Evolutionary conservation across 2,797 vertebrate species (phyloP).

Genomic region (Numenius phaeopus): DNA sequence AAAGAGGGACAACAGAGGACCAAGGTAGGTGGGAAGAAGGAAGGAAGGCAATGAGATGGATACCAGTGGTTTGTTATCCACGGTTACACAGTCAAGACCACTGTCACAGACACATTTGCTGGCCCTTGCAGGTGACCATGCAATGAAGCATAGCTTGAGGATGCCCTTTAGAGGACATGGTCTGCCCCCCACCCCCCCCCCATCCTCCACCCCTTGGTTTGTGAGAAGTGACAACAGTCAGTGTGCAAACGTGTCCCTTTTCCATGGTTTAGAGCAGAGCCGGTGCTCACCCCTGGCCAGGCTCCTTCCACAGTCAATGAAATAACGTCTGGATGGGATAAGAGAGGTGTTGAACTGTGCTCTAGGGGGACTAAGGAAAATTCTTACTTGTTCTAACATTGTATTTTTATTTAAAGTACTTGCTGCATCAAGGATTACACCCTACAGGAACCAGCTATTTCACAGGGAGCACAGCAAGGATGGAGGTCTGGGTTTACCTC

Average conservation of each 20-base stretch:
- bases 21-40: not conserved
- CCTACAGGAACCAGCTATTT: not conserved
- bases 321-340: not conserved
- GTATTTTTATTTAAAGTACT: not conserved
- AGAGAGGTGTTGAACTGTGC: not conserved
- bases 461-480: not conserved
- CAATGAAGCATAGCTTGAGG: not conserved
- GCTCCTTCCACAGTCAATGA: not conserved
- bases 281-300: not conserved
- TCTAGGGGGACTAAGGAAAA: not conserved
- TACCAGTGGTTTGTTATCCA: not conserved
- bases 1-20: not conserved
- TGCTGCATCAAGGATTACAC: not conserved
- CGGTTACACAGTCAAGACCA: not conserved
- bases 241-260: fast-evolving
- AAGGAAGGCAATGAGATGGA: not conserved
- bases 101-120: not conserved
- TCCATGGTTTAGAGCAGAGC: not conserved
- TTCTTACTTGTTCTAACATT: not conserved
- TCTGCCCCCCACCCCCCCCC: not conserved
- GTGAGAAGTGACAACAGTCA: not conserved
- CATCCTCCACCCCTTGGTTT: not conserved
- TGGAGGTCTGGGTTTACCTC: not conserved
- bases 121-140: not conserved
- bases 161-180: fast-evolving